Evolutionary conservation across 2,888 invertebrate genomes (phyloP).

Genomic region (Apamea monoglypha): DNA sequence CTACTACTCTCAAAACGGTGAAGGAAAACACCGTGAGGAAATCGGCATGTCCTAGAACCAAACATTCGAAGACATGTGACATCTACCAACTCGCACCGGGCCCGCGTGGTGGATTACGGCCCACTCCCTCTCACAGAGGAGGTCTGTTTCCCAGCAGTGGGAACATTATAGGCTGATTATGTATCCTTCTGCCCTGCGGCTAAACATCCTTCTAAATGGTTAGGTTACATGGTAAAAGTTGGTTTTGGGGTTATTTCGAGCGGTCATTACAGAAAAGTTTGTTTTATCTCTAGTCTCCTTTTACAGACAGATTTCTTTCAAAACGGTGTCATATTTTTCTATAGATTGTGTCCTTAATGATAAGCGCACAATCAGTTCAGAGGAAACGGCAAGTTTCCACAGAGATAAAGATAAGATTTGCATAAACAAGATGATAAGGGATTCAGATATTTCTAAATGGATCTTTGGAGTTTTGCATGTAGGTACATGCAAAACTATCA

Average conservation of each 20-base stretch:
- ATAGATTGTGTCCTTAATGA: slow-evolving; percentile 8
- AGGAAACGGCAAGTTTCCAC: not conserved
- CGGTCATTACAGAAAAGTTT: not conserved
- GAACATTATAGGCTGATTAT: too few relatives aligned
- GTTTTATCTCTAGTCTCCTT: not conserved
- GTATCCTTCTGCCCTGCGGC: too few relatives aligned
- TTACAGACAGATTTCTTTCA: not conserved
- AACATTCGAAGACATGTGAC: too few relatives aligned
- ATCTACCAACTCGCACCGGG: too few relatives aligned
- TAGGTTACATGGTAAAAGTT: not conserved
- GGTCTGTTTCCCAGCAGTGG: too few relatives aligned
- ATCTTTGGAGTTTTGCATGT: too few relatives aligned
- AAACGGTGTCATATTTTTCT: not conserved
- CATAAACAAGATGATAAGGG: slow-evolving; percentile 11
- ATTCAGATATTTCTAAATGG: not conserved
- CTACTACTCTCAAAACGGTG: too few relatives aligned
- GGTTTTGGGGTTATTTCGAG: not conserved
- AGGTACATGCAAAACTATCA: not conserved
- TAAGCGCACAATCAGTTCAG: slow-evolving; percentile 22
- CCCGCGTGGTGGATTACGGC: too few relatives aligned
- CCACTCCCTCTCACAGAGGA: too few relatives aligned
- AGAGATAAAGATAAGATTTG: slow-evolving; percentile 32
- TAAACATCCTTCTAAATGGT: not conserved
- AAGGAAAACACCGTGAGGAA: too few relatives aligned
- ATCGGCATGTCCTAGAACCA: too few relatives aligned